Evolutionary conservation across 2,113 vertebrate genomes (phyloP), one percentile per base, ranked within the genome.

Genomic region (Okapia johnstoni): DNA sequence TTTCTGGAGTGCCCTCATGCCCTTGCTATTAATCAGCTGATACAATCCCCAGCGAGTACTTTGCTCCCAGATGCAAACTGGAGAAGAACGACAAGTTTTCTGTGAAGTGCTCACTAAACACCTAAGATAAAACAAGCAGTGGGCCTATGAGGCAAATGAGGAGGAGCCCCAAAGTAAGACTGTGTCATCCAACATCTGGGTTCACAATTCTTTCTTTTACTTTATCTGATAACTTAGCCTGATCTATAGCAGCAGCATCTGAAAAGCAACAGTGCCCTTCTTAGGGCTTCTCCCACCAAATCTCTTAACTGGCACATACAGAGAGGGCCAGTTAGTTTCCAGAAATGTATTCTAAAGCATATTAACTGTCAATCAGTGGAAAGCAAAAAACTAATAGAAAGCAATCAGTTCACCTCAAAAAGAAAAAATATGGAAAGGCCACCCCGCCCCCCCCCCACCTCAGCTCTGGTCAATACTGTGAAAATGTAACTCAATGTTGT

Each of bases 21-120:
- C 98, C 98, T 99, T 98, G 98, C 97, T 98, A 98, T 98, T 98
- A 98, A 99, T 98, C 98, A 98, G 96, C 98, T 98, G 36, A 93
- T 91, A 98, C 96, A 83, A 88, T 98, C 98, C 96, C 96, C 95
- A 94, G 36, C 95, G 86, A 87, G 66, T 40, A 83, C 0, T 3
- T 3, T 86, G 92, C 90, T 98, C 90, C 95, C 95, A 86, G 63
- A 96, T 63, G 83, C 95, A 96, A 92, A 93, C 61, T 84, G 84
- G 96, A 79, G 85, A 84, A 94, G 81, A 90, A 83, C 90, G 60
- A 48, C 33, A 63, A 88, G 88, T 81, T n/a, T 61, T 91, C n/a
- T 98, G 2, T 73, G 86, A 92, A 48, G 88, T 79, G 90, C 91
- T 73, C 92, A 70, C 90, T 60, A 66, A 73, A 97, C 90, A 26